Base-by-base conservation (phyloP, 2,113 vertebrate genomes). In the Ctenomys sociabilis region DNA sequence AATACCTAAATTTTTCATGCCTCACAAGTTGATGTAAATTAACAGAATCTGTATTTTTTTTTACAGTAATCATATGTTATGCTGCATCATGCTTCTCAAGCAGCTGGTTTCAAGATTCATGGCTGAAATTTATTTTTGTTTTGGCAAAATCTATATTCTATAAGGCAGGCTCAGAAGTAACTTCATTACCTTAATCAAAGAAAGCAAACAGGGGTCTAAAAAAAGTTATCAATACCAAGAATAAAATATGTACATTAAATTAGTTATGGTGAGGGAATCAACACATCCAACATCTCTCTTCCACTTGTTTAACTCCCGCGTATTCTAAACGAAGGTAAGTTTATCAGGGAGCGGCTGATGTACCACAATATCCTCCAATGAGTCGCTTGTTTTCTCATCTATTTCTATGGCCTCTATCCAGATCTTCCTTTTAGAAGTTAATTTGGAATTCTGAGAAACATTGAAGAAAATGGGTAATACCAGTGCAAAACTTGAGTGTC, bases 31-130 rank as follows among this genome's bases (percentile, higher is more conserved):
- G 64, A 54, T 90, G 80, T 21, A 63, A 9, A 77, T 66, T 49
- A 94, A 61, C 12, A 91, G 43, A 40, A 95, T 24, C 11, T 90
- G 12, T 43, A 16, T 95, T 28, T 88, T 52, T 21, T 95, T 32
- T 88, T 78, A 30, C 6, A 95, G 43, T 35, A 90, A 73, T 87
- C 54, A 63, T 77, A 91, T 52, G 6, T n/a, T 90, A 73, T 66
- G 24, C 59, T 90, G 94, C 40, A 85, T 64, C 40, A 64, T 85
- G 37, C 21, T 85, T 63, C n/a, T 88, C 40, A 54, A 59, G 54
- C 68, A 82, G 35, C 68, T 90, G 84, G 84, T 82, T 83, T 95
- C 66, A 66, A 77, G 45, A 73, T 95, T 90, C 40, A 75, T 26
- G 57, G 59, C 35, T 45, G 52, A 54, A 82, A 66, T 66, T 85